phyloP scores from a whole-genome alignment of 2,797 vertebrate species.

The Micromesistius poutassou region DNA sequence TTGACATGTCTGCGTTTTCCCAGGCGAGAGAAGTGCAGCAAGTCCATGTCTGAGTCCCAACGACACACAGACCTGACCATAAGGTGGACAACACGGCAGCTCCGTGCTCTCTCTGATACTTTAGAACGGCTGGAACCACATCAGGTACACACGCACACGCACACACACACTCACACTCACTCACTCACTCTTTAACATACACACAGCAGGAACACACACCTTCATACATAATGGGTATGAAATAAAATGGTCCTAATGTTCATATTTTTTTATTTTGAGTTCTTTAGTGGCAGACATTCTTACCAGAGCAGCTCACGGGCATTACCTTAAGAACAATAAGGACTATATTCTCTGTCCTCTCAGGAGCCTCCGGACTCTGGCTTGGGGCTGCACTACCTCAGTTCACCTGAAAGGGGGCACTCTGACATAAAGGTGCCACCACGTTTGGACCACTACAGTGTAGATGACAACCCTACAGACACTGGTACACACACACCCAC shows the following conservation, averaged over 20 bases:
- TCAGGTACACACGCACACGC: neutral
- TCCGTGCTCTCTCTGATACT: neutral
- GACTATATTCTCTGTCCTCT: neutral
- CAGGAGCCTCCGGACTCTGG: slow-evolving; percentile 79
- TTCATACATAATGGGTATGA: neutral
- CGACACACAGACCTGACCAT: neutral
- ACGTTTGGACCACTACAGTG: slow-evolving; percentile 56
- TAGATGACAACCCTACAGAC: slow-evolving; percentile 22
- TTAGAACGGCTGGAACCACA: neutral
- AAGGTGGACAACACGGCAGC: neutral
- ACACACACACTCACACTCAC: neutral
- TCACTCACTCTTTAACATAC: neutral
- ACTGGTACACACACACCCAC: neutral
- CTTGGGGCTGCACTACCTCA: slow-evolving; percentile 72
- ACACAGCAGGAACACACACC: neutral
- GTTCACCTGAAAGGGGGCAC: slow-evolving; percentile 58
- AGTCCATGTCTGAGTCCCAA: neutral
- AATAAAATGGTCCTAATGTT: neutral
- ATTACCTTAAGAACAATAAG: neutral
- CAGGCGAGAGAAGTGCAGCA: neutral
- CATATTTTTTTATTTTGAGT: neutral
- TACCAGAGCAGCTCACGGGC: neutral
- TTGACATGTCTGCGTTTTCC: neutral
- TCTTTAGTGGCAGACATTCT: neutral
- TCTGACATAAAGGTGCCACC: neutral